phyloP scores from a whole-genome alignment of 2,888 invertebrate species.

The Seira musarum region DNA sequence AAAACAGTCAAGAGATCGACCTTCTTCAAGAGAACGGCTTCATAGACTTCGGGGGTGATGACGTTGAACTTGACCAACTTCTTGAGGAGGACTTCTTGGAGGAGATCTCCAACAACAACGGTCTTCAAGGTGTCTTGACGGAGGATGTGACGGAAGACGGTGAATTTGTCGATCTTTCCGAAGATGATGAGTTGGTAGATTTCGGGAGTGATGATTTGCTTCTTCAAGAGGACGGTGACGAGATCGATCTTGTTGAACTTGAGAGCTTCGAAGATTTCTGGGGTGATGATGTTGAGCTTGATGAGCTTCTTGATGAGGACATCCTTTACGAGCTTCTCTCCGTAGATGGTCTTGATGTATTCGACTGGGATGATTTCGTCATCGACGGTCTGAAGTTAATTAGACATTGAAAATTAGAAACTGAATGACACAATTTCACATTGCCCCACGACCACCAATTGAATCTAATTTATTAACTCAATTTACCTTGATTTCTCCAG shows the following conservation, averaged over 20 bases:
- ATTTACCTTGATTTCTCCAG: conserved; percentile 33
- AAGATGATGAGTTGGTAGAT: not conserved
- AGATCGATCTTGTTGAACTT: not conserved
- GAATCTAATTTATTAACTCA: too few relatives aligned
- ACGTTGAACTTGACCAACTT: not conserved
- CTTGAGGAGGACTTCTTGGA: conserved; percentile 19
- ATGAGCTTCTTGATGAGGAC: conserved; percentile 22
- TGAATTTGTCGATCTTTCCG: conserved; percentile 14
- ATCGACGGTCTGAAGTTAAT: conserved; percentile 5
- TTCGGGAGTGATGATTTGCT: conserved; percentile 18
- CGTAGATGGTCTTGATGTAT: conserved; percentile 13
- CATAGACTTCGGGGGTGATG: not conserved
- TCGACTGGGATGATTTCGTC: conserved; percentile 23
- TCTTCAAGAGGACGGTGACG: conserved; percentile 21
- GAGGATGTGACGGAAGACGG: conserved; percentile 14
- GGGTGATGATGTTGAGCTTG: not conserved
- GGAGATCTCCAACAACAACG: not conserved
- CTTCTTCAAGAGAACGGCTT: not conserved
- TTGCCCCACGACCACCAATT: conserved; percentile 41
- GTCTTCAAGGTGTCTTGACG: not conserved
- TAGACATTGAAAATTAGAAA: not conserved
- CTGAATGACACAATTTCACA: not conserved
- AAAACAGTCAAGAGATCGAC: not conserved
- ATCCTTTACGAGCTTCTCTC: conserved; percentile 4
- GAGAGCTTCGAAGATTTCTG: not conserved